Evolutionary conservation across 2,888 invertebrate genomes (phyloP).

Genomic region (Thereva unica): DNA sequence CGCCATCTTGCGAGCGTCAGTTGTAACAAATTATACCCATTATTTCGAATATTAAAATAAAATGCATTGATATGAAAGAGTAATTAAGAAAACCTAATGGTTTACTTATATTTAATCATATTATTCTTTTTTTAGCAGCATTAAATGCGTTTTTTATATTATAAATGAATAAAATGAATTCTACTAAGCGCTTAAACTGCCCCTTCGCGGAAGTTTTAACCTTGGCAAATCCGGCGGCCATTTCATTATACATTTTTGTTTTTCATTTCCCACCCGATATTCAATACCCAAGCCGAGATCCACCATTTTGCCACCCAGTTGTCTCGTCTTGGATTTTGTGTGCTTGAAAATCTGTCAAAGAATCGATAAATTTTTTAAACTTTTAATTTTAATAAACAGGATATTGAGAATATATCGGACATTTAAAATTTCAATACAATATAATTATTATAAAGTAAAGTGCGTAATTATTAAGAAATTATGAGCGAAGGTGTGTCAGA

Average conservation of each 20-base stretch:
- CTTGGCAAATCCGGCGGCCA: conserved; percentile 9
- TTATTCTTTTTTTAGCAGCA: no score
- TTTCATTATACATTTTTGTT: conserved; percentile 29
- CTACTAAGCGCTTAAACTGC: not conserved
- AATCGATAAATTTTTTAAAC: no score
- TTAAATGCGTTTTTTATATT: not conserved
- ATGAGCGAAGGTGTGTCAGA: conserved; percentile 13
- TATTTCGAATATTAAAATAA: no score
- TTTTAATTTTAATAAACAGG: no score
- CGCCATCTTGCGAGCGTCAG: no score
- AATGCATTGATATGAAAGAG: no score
- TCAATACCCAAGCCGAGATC: conserved; percentile 29
- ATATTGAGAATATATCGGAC: no score
- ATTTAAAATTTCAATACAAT: no score
- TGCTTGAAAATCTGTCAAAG: not conserved
- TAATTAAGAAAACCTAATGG: no score
- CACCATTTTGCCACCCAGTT: conserved; percentile 27
- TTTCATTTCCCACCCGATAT: conserved; percentile 16
- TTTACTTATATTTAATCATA: no score
- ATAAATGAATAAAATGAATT: not conserved
- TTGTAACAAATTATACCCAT: no score
- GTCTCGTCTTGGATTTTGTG: conserved; percentile 14
- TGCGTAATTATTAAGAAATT: not conserved
- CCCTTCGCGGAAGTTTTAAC: conserved; percentile 10
- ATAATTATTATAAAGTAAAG: not conserved